A percentile compares a stretch with the other conserved stretches of the same genome.
These are phyloP conservation scores for Neoarius graeffei DNA, from an alignment of 2,113 vertebrate species.

Conservation along the genomic window DNA sequence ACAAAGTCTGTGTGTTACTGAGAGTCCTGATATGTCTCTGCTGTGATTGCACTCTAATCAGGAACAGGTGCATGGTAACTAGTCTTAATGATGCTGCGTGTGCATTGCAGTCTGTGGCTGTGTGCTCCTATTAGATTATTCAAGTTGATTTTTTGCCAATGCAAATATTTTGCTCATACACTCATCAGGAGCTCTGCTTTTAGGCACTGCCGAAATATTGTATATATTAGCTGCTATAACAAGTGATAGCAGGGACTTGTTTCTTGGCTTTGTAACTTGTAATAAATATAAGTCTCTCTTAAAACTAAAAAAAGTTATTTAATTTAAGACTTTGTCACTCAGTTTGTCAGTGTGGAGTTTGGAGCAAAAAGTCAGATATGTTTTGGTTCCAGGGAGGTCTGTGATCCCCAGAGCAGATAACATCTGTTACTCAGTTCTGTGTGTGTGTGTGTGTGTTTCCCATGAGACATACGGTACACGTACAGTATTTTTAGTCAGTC, in stretches of 20 bases:
- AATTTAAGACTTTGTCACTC: neutral
- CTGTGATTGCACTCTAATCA: too few relatives aligned
- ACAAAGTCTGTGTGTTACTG: too few relatives aligned
- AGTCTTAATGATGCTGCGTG: too few relatives aligned
- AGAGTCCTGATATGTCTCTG: too few relatives aligned
- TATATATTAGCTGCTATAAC: neutral
- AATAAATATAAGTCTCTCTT: neutral
- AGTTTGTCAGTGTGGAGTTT: neutral
- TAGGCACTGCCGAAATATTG: too few relatives aligned
- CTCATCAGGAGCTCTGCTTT: too few relatives aligned
- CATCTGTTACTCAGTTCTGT: conserved; percentile 34
- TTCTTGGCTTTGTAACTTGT: neutral
- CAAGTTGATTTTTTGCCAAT: too few relatives aligned
- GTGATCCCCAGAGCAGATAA: conserved; percentile 9
- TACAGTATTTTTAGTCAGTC: conserved; percentile 35
- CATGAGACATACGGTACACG: neutral
- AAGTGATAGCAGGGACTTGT: neutral
- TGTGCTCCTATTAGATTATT: too few relatives aligned
- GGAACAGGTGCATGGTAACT: too few relatives aligned
- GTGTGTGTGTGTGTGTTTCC: neutral
- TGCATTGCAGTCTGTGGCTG: too few relatives aligned
- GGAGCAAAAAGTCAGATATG: neutral
- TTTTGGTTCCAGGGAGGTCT: neutral
- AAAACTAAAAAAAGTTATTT: neutral
- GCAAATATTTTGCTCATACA: too few relatives aligned